Base-by-base conservation (phyloP, 2,797 vertebrate species). In the Hippocampus kuda region DNA sequence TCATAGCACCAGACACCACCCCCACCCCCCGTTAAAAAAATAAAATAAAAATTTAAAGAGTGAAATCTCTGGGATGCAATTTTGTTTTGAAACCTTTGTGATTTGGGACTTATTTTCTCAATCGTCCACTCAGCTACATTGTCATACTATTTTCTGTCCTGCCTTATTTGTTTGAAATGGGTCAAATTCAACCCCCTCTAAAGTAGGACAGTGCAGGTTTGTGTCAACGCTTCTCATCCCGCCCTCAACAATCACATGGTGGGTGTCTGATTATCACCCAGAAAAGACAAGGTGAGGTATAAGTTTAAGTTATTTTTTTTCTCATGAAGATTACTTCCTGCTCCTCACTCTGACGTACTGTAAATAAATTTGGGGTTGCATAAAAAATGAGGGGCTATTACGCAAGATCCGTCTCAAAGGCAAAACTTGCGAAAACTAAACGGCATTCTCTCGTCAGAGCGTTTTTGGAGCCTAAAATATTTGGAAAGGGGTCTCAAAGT, bases 41-140 rank as follows among this genome's bases (percentile, higher is more conserved):
- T 6, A 34, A 75, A 42, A 41, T 69, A 70, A 68, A 70, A 79
- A 11, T 69, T 26, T 2, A 80, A 69, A 66, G 49, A 73, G 73
- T 70, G 44, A n/a, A 72, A 80, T 78, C 76, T 24, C 70, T 62
- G 61, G 46, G 56, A 72, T 71, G 66, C 68, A 69, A 60, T 69
- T 76, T 65, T 62, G 61, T 83, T 79, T 76, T 67, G 44, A 83
- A 83, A 79, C 71, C 54, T 67, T 67, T 71, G 41, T 77, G 72
- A 65, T 74, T 46, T 49, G 38, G 65, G 30, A 5, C 57, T 51
- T 66, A 66, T 66, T 65, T 46, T 68, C 59, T 49, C 10, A 20
- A 63, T 24, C 27, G 63, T 65, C 26, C 7, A 27, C 63, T 61
- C 27, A 8, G 30, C 2, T 38, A 61, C 59, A 38, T 61, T 34